Evolutionary conservation across 2,797 vertebrate genomes (phyloP).

Genomic region (Sebastes kiyomatsui): DNA sequence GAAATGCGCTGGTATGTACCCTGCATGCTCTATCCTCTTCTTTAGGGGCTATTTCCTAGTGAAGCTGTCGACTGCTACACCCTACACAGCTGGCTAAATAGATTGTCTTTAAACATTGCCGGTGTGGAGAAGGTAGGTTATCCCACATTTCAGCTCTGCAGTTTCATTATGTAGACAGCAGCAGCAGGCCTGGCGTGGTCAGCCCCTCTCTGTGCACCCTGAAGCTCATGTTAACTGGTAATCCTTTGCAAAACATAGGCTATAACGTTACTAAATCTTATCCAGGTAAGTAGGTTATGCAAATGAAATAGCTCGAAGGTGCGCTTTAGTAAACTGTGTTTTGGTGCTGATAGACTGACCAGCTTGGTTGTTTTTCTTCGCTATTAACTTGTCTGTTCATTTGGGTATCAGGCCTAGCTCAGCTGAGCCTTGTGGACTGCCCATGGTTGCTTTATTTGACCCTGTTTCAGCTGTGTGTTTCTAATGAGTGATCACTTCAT

Average conservation of each 20-base stretch:
- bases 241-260: constrained; percentile 54
- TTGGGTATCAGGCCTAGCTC: constrained; percentile 70
- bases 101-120: constrained; percentile 9
- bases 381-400: constrained; percentile 52
- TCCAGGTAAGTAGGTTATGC: constrained; percentile 24
- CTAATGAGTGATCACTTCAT: constrained; percentile 24
- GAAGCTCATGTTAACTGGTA: constrained; percentile 64
- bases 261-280: constrained; percentile 12
- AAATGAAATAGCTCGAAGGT: background rate
- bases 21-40: constrained; percentile 24
- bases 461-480: constrained; percentile 42
- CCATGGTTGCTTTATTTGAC: constrained; percentile 58
- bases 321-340: background rate
- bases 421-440: constrained; percentile 61
- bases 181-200: constrained; percentile 76
- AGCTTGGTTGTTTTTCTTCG: constrained; percentile 18
- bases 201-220: constrained; percentile 66
- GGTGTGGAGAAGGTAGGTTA: constrained; percentile 39
- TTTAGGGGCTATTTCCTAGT: constrained; percentile 48
- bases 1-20: constrained; percentile 79
- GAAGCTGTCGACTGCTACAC: constrained; percentile 40
- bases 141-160: constrained; percentile 56
- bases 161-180: constrained; percentile 72
- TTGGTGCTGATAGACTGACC: background rate
- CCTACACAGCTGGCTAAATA: constrained; percentile 47